Percentiles rank a stretch among this genome's conserved stretches.
These are phyloP conservation scores for Brachypodius melanocephalos DNA, from an alignment of 2,113 vertebrate species.

Conservation along the genomic window DNA sequence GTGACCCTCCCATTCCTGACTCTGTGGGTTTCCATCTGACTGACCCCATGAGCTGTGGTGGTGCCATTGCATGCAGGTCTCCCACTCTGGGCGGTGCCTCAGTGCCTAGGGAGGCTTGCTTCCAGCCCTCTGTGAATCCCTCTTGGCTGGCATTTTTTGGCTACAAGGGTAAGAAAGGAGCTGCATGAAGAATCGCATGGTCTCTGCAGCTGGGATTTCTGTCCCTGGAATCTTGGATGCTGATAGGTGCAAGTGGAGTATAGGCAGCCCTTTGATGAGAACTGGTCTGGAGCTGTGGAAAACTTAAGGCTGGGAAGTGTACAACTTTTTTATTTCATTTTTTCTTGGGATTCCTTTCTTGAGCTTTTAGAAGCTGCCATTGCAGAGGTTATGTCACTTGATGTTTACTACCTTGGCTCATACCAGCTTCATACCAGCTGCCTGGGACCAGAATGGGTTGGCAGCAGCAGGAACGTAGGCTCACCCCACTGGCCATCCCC, in stretches of 20 bases:
- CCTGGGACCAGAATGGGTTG: background rate
- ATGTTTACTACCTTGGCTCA: background rate
- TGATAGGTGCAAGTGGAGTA: background rate
- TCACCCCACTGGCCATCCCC: background rate
- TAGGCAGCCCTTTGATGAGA: background rate
- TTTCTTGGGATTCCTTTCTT: background rate
- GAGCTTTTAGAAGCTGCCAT: background rate
- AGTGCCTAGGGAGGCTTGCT: background rate
- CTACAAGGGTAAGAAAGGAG: background rate
- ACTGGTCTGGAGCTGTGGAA: background rate
- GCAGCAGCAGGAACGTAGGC: accelerated
- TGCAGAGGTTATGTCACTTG: background rate
- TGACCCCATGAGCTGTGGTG: background rate
- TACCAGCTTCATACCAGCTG: background rate
- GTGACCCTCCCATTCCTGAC: background rate
- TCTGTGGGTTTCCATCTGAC: background rate
- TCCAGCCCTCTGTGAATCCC: background rate
- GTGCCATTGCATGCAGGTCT: background rate
- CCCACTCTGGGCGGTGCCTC: background rate
- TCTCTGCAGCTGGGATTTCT: background rate
- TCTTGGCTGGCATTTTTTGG: background rate
- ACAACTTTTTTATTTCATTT: background rate
- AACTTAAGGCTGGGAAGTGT: background rate
- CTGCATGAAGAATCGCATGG: background rate
- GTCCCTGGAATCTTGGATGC: background rate